Conservation (phyloP, 2,797 vertebrate genomes). For the Sorex maritimensis region DNA sequence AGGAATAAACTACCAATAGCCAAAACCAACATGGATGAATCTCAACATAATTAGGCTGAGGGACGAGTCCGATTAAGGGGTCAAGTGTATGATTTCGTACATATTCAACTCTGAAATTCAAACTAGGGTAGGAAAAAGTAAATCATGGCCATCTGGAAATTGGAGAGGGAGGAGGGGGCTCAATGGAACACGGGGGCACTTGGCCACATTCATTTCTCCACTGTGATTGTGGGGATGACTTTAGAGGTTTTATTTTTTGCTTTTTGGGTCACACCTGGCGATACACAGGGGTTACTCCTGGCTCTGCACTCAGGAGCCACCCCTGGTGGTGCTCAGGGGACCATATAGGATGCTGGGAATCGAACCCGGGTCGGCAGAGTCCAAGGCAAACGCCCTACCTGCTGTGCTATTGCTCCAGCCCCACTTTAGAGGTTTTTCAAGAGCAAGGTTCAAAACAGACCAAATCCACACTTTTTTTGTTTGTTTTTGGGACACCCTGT, state of each 20-base stretch:
- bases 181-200: constrained; percentile 12
- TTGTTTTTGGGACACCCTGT: no score
- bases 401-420: no score
- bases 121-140: constrained; percentile 47
- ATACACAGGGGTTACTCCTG: no score
- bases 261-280: no score
- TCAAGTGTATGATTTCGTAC: constrained; percentile 14
- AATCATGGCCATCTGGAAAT: constrained; percentile 7
- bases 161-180: constrained; percentile 1
- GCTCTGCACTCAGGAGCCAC: no score
- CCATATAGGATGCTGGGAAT: no score
- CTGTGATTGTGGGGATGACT: not conserved
- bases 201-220: not conserved
- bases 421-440: no score
- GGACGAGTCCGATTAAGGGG: constrained; percentile 55
- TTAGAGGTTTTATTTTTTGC: not conserved
- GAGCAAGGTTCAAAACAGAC: not conserved
- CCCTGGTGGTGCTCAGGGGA: no score
- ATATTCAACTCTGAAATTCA: constrained; percentile 52
- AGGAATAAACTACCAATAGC: constrained; percentile 11
- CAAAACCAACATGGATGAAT: not conserved
- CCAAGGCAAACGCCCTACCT: no score
- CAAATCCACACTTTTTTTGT: not conserved
- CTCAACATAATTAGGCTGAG: constrained; percentile 47
- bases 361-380: no score